Base-by-base conservation (phyloP, 2,113 vertebrate species). In the Emydocephalus ijimae region DNA sequence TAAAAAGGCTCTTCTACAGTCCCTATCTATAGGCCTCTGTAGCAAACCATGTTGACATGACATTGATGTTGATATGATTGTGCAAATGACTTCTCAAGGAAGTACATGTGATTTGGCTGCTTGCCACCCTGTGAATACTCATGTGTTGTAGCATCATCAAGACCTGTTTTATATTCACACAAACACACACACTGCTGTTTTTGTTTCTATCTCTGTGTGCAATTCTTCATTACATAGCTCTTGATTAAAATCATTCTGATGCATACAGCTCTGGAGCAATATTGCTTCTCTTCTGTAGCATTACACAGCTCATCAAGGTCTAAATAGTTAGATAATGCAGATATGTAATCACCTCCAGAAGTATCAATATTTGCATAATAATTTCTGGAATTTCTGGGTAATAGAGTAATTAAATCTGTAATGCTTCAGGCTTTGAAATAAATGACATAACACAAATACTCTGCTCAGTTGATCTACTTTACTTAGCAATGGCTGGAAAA, bases 341-440 rank as follows among this genome's bases (percentile, higher is more conserved):
- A 74, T 92, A 1, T 18, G 14, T 93, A 94, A 95, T 95, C 94
- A 81, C 52, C 92, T 97, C 94, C 92, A 94, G 87, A 92, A 95
- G 64, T 93, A 95, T 93, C 56, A 94, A 92, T 90, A 93, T 97
- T 97, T 97, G 92, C 96, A 96, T 95, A 96, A 93, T 64, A 95
- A 94, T 97, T 97, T 89, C 90, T 96, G 96, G 97, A 96, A 96
- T 97, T 95, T 96, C 93, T 96, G 95, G 90, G 91, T 93, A 94
- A 96, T 97, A 94, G 92, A 87, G 59, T 94, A 96, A 95, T 96
- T 95, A 95, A 95, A 69, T n/a, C 94, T 95, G 94, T 96, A 95
- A 94, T 92, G 94, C 96, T 96, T 94, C 90, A 96, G 96, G 95
- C 95, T 93, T 93, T 97, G 95, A 95, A 96, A 91, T 93, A 92